Evolutionary conservation across 2,888 invertebrate species (phyloP).

Genomic region (Pterostichus niger): DNA sequence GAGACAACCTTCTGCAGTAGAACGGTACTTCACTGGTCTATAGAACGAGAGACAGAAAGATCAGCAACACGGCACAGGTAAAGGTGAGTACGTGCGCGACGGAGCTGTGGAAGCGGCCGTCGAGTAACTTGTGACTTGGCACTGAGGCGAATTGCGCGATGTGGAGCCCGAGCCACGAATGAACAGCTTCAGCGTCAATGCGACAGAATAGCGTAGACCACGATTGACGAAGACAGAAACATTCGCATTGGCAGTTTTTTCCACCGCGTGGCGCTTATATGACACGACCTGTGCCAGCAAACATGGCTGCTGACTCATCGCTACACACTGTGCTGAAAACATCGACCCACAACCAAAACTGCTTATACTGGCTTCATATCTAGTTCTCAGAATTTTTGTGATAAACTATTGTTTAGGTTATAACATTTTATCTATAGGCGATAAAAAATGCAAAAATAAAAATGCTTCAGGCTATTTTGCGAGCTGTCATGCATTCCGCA

Average conservation of each 20-base stretch:
- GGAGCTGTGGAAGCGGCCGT: neutral
- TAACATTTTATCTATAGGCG: conserved; percentile 54
- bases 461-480: conserved; percentile 47
- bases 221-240: conserved; percentile 51
- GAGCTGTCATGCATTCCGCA: conserved; percentile 43
- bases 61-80: conserved; percentile 11
- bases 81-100: conserved; percentile 20
- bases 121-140: conserved; percentile 19
- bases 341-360: conserved; percentile 69
- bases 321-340: conserved; percentile 74
- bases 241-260: conserved; percentile 66
- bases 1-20: conserved; percentile 40
- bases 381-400: conserved; percentile 41
- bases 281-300: conserved; percentile 67
- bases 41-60: neutral
- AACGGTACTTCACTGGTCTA: conserved; percentile 5
- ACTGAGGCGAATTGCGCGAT: conserved; percentile 9
- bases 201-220: conserved; percentile 49
- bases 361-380: conserved; percentile 22
- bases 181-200: conserved; percentile 50
- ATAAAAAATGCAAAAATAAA: conserved; percentile 50
- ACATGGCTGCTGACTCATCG: conserved; percentile 76
- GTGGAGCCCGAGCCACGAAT: conserved; percentile 2
- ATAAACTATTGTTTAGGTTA: conserved; percentile 57
- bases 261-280: conserved; percentile 66